phyloP scores from a whole-genome alignment of 2,797 vertebrate genomes.

The Notamacropus eugenii region DNA sequence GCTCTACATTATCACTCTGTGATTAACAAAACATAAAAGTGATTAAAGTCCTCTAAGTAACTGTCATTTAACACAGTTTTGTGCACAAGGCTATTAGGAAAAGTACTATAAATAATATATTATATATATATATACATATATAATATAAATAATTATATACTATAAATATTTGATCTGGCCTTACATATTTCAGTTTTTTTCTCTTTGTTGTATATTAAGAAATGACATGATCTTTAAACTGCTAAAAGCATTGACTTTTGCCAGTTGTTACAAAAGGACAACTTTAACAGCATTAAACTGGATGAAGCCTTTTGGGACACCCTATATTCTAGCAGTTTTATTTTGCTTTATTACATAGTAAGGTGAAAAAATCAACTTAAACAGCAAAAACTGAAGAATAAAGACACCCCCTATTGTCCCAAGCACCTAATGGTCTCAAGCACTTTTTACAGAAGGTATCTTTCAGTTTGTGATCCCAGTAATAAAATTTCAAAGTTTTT shows the following conservation, averaged over 20 bases:
- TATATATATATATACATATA: no score
- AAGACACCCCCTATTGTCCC: conserved; percentile 80
- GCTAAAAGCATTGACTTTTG: conserved; percentile 84
- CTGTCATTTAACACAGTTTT: conserved; percentile 54
- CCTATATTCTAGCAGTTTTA: conserved; percentile 85
- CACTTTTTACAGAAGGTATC: conserved; percentile 72
- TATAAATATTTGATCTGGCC: conserved; percentile 86
- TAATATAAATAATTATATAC: no score
- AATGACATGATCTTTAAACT: conserved; percentile 88
- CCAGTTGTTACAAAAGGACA: no score
- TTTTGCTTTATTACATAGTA: conserved; percentile 88
- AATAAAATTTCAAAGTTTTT: conserved; percentile 75
- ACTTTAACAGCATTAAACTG: no score
- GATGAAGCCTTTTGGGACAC: no score
- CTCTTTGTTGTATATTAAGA: conserved; percentile 90
- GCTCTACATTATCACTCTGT: conserved; percentile 77
- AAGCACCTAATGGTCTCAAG: conserved; percentile 70
- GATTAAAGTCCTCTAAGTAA: conserved; percentile 91
- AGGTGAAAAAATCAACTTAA: conserved; percentile 86
- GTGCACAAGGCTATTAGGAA: conserved; percentile 92
- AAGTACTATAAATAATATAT: conserved; percentile 82
- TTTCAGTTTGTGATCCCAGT: conserved; percentile 76
- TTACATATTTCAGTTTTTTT: conserved; percentile 84
- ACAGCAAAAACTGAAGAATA: conserved; percentile 87
- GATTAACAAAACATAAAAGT: conserved; percentile 93